Conservation (phyloP, 2,888 invertebrate genomes). For the Scrobipalpa costella region DNA sequence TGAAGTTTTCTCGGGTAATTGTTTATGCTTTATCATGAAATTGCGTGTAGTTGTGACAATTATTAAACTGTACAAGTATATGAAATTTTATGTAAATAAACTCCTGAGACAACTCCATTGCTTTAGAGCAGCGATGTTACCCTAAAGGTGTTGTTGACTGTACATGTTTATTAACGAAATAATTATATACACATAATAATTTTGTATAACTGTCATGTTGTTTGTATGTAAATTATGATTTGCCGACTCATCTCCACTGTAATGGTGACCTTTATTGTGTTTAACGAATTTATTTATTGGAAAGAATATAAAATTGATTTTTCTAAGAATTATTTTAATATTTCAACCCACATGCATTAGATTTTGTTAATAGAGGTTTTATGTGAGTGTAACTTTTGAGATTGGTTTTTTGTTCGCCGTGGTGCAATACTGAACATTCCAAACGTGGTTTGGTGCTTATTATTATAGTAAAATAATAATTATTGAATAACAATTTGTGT, state of each 20-base stretch:
- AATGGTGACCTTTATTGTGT: slow-evolving; percentile 78
- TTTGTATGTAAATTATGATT: slow-evolving; percentile 25
- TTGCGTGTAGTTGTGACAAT: no score
- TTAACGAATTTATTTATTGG: slow-evolving; percentile 63
- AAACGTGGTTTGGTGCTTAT: slow-evolving; percentile 79
- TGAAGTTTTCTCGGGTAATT: no score
- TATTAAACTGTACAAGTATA: no score
- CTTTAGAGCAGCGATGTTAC: no score
- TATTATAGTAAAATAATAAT: slow-evolving; percentile 65
- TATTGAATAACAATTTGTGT: slow-evolving; percentile 59
- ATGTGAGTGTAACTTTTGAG: slow-evolving; percentile 53
- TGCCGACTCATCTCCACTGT: slow-evolving; percentile 31
- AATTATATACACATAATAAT: slow-evolving; percentile 17
- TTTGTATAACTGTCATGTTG: slow-evolving; percentile 17
- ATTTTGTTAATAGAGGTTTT: slow-evolving; percentile 39
- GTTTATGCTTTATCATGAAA: no score
- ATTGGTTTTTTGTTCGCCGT: slow-evolving; percentile 65
- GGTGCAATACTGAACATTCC: slow-evolving; percentile 80
- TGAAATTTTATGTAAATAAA: no score
- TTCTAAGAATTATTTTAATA: slow-evolving; percentile 41
- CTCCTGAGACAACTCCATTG: no score
- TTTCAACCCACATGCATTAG: slow-evolving; percentile 41
- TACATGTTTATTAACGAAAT: slow-evolving; percentile 8
- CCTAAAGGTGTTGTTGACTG: no score
- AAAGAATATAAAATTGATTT: slow-evolving; percentile 38